A percentile compares a stretch with the other conserved stretches of the same genome.
These are phyloP conservation scores for Lobophora halterata DNA, from an alignment of 2,888 invertebrate species.

Conservation along the genomic window DNA sequence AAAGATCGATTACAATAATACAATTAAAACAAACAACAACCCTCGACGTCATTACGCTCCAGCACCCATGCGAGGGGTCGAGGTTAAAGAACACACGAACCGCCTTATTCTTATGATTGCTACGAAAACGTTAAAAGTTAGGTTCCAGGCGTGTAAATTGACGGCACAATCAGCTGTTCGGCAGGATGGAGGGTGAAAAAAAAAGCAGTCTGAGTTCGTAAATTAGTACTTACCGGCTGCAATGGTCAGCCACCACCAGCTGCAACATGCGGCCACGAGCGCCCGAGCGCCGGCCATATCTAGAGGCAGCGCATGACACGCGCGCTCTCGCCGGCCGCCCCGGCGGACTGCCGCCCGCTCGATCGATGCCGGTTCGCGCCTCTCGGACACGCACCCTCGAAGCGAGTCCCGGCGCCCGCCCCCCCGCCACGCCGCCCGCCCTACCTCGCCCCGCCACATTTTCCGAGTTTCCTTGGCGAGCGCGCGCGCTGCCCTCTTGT, in stretches of 20 bases:
- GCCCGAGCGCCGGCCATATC: conserved; percentile 80
- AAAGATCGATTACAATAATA: conserved; percentile 41
- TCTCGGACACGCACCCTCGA: conserved; percentile 67
- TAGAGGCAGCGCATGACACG: conserved; percentile 78
- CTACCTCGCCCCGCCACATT: conserved; percentile 55
- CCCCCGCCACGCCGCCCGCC: conserved; percentile 45
- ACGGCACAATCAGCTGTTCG: conserved; percentile 61
- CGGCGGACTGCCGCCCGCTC: conserved; percentile 69
- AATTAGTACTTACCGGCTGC: conserved; percentile 74
- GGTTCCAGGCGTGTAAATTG: conserved; percentile 40
- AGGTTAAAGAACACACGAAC: conserved; percentile 46
- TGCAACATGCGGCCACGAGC: conserved; percentile 78
- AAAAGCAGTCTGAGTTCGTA: conserved; percentile 14
- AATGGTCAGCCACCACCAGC: conserved; percentile 78
- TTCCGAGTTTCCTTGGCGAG: conserved; percentile 79
- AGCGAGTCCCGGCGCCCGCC: conserved; percentile 63
- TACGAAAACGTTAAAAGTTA: conserved; percentile 52
- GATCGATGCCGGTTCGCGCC: conserved; percentile 67
- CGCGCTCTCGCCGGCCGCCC: conserved; percentile 80
- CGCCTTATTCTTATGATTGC: conserved; percentile 43
- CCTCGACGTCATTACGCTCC: conserved; percentile 37
- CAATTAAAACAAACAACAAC: conserved; percentile 47
- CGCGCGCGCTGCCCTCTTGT: conserved; percentile 81
- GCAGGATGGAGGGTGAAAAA: conserved; percentile 3
- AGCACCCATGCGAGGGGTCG: conserved; percentile 42